Evolutionary conservation across 1,140 invertebrate species (phyloP).

Genomic region (Drosophila nebulosa): DNA sequence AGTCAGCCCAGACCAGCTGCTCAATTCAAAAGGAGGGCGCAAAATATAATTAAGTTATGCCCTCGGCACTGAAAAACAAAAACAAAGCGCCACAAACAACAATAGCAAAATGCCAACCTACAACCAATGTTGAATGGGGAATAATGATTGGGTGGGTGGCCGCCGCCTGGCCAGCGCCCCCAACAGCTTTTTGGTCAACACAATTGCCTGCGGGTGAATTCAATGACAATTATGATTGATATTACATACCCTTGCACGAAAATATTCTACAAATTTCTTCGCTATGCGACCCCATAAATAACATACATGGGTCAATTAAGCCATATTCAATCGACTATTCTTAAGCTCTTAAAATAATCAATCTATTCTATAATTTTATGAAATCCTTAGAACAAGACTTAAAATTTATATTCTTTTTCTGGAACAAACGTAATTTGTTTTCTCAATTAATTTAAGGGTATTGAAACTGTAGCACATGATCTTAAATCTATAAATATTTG

Average conservation of each 20-base stretch:
- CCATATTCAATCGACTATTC: too few species aligned
- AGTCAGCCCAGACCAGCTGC: not conserved
- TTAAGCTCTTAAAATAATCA: too few species aligned
- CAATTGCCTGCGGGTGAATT: not conserved
- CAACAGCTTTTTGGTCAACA: not conserved
- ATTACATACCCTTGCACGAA: not conserved
- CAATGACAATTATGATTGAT: slow-evolving; percentile 13
- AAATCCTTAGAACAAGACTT: too few species aligned
- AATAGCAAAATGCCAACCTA: slow-evolving; percentile 8
- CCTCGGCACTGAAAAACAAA: slow-evolving; percentile 37
- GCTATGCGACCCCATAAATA: too few species aligned
- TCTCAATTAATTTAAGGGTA: too few species aligned
- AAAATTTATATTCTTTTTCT: too few species aligned
- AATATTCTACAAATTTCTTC: not conserved
- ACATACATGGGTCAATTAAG: too few species aligned
- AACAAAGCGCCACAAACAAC: slow-evolving; percentile 25
- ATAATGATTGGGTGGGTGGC: not conserved
- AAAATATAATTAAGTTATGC: slow-evolving; percentile 57
- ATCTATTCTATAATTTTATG: too few species aligned
- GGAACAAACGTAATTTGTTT: too few species aligned
- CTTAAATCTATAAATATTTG: not conserved
- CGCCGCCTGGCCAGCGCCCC: not conserved
- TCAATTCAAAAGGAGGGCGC: slow-evolving; percentile 27
- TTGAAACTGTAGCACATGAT: too few species aligned
- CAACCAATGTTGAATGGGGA: not conserved